Base-by-base conservation (phyloP, 92 coral and sea anemone species). In the Hydrozoanthus gracilis region DNA sequence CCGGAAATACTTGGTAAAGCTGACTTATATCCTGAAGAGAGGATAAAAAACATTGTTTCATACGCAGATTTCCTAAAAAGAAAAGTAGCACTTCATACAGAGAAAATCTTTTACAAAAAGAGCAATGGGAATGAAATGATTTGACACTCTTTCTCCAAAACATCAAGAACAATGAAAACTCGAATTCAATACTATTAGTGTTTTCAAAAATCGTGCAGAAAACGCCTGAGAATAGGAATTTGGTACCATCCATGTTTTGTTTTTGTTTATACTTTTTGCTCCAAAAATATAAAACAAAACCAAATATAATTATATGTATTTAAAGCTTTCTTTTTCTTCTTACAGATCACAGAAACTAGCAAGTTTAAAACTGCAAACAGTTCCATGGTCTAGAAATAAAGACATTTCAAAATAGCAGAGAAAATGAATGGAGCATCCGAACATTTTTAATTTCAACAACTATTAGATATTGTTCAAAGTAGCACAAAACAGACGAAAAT, bases 1-100 rank as follows among this genome's bases (percentile, higher is more conserved):
- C 99, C 14, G 99, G 99, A 70, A 97, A 97, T 16, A 97, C 98
- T 93, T 97, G 99, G 60, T 97, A 97, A 54, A 93, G 91, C 79
- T 97, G 99, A 46, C 95, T 92, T 17, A 97, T 93, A 76, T 97
- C 99, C 99, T 97, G 82, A 17, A 44, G n/a, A 64, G 39, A 27
- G 16, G 15, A 4, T 0, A 16, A 4, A 8, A 2, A 9, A 58
- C 12, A 3, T 8, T 8, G 64, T 16, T 11, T 3, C 13, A 3
- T 58, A 11, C 15, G 15, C 64, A 58, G 64, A 16, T 11, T 56
- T 58, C 15, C 12, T 9, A 15, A 58, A 58, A 16, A 58, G 64
- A 58, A 58, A 16, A 58, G 64, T 16, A 58, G 15, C 12, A 8
- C 9, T 58, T 58, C 15, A 58, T 58, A 58, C 15, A 14, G 16